Conservation (phyloP, 2,797 vertebrate genomes). For the Nannoperca obscura region DNA sequence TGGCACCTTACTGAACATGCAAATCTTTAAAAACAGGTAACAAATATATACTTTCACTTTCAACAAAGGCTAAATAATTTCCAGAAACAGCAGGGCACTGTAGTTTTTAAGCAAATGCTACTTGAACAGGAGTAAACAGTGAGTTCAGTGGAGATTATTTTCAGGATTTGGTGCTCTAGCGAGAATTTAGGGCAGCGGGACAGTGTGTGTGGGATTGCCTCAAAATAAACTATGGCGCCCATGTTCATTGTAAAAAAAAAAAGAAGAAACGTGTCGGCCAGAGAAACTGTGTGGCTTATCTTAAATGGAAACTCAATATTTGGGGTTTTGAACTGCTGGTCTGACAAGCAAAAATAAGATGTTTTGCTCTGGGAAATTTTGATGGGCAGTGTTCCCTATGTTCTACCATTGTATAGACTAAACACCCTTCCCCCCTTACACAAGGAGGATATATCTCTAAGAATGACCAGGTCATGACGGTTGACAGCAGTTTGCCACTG, state of each 20-base stretch:
- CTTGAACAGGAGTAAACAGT: not conserved
- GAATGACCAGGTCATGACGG: not conserved
- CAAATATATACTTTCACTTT: not conserved
- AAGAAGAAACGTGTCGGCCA: conserved; percentile 19
- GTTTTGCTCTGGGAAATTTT: not conserved
- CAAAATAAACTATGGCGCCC: conserved; percentile 15
- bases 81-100: not conserved
- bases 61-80: not conserved
- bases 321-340: not conserved
- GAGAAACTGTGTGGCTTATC: conserved; percentile 2
- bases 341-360: not conserved
- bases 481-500: too few species aligned
- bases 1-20: not conserved
- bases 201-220: conserved; percentile 10
- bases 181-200: conserved; percentile 12
- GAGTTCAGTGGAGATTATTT: conserved; percentile 2
- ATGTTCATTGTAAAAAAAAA: conserved; percentile 12
- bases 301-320: conserved; percentile 8
- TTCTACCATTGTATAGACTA: not conserved
- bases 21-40: not conserved
- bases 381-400: not conserved
- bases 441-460: not conserved
- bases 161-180: conserved; percentile 16
- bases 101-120: not conserved
- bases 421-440: not conserved